phyloP scores from a whole-genome alignment of 1,140 invertebrate genomes.

The Heliothis subflexa region DNA sequence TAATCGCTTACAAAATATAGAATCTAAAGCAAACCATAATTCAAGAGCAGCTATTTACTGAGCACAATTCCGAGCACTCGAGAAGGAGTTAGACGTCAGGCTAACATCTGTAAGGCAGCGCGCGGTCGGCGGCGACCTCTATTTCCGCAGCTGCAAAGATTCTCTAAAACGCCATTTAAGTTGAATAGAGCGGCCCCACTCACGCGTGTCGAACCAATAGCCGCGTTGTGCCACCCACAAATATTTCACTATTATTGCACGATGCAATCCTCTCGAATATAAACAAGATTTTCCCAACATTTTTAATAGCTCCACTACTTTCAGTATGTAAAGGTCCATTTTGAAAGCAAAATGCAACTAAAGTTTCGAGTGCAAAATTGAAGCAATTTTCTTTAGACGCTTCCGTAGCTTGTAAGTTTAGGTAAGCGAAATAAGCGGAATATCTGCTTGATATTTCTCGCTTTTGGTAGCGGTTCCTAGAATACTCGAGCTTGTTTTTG shows the following conservation, averaged over 20 bases:
- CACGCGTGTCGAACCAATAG: slow-evolving; percentile 19
- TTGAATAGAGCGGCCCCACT: slow-evolving; percentile 41
- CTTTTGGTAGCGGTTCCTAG: neutral
- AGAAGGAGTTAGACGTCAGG: slow-evolving; percentile 22
- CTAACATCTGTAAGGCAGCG: slow-evolving; percentile 16
- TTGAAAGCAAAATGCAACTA: slow-evolving; percentile 6
- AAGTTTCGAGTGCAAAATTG: slow-evolving; percentile 25
- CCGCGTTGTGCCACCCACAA: neutral
- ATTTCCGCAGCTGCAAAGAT: slow-evolving; percentile 37
- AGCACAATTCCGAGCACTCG: slow-evolving; percentile 1
- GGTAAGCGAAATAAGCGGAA: slow-evolving; percentile 15
- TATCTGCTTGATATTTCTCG: slow-evolving; percentile 22
- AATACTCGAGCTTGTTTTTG: slow-evolving; percentile 4
- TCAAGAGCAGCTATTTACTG: neutral
- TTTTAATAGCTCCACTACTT: slow-evolving; percentile 9
- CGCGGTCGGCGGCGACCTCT: slow-evolving; percentile 15
- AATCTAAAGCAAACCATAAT: neutral
- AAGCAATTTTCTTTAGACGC: slow-evolving; percentile 14
- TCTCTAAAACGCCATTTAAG: slow-evolving; percentile 43
- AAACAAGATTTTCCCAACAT: neutral
- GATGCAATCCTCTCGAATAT: neutral
- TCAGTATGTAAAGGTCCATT: slow-evolving; percentile 15
- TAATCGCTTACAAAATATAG: neutral
- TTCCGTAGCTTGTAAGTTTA: slow-evolving; percentile 16
- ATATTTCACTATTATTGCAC: slow-evolving; percentile 34